These are phyloP conservation scores for Syrrhaptes paradoxus DNA, from an alignment of 2,113 vertebrate species.

Conservation along the genomic window DNA sequence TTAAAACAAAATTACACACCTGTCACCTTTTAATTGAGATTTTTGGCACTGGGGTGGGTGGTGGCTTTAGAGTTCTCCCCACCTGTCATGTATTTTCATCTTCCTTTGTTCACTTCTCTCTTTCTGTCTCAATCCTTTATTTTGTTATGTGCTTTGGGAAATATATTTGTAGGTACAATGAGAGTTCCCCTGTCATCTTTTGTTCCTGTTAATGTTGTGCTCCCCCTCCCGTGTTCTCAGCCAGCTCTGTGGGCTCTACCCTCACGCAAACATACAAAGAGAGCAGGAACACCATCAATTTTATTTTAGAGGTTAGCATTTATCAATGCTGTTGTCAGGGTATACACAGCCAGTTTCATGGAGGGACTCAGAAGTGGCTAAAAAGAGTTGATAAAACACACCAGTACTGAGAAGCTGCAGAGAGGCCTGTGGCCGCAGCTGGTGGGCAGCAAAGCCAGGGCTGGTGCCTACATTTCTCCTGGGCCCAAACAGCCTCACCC, in stretches of 20 bases:
- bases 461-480: background rate
- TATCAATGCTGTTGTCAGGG: background rate
- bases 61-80: background rate
- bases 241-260: background rate
- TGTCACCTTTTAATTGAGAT: background rate
- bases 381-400: background rate
- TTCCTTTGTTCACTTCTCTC: background rate
- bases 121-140: background rate
- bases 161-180: background rate
- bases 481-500: background rate
- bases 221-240: background rate
- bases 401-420: background rate
- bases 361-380: background rate
- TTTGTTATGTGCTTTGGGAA: background rate
- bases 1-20: constrained; percentile 9
- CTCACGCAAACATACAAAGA: background rate
- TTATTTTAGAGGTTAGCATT: background rate
- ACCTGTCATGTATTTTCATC: background rate
- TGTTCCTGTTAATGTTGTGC: background rate
- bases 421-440: fast-evolving
- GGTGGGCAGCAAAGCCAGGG: background rate
- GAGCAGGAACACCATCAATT: background rate
- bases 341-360: background rate
- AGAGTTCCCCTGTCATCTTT: background rate
- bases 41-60: background rate